Base-by-base conservation (phyloP, 2,797 vertebrate genomes). In the Danio choprae region DNA sequence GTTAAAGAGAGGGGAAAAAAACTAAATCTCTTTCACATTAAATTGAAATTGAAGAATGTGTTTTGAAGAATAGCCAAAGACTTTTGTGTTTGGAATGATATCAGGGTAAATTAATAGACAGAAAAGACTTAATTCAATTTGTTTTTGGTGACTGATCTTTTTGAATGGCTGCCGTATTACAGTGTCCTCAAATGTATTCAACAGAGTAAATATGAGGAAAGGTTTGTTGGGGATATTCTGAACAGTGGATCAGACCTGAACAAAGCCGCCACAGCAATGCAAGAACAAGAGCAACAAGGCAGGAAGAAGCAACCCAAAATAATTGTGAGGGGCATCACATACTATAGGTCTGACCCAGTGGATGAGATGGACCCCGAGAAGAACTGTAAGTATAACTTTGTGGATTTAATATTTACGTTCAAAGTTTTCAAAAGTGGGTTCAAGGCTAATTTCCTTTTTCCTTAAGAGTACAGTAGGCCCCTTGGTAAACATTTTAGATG, bases 291-390 rank as follows among this genome's bases (percentile, higher is more conserved):
- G 53, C 74, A 60, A 38, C 69, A 68, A 40, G 68, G 50, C 10
- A 80, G 65, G 40, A 76, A 84, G 36, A 67, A 87, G 89, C 92
- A 84, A 41, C 80, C 84, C 7, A 85, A 85, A 79, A 94, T 96
- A 60, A 92, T 98, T 65, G 93, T 98, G 84, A 94, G 96, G 84
- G 96, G 96, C 40, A 91, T 99, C 88, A 99, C 97, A 58, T 99
- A 97, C 90, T 99, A 99, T 87, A 99, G 98, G 89, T 95, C 97
- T 9, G 96, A 96, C 83, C 93, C 94, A 18, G 88, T 93, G 0
- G 97, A 99, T 68, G 95, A 96, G 0, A 94, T 95, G 0, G 95
- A 98, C 74, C 94, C 95, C 0, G 97, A 96, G 63, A 97, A 98
- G 59, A 95, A 92, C 78, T 92, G 98, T 99, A 90, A 96, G 97